Evolutionary conservation across 2,888 invertebrate genomes (phyloP).

Genomic region (Monoplex corrugatus): DNA sequence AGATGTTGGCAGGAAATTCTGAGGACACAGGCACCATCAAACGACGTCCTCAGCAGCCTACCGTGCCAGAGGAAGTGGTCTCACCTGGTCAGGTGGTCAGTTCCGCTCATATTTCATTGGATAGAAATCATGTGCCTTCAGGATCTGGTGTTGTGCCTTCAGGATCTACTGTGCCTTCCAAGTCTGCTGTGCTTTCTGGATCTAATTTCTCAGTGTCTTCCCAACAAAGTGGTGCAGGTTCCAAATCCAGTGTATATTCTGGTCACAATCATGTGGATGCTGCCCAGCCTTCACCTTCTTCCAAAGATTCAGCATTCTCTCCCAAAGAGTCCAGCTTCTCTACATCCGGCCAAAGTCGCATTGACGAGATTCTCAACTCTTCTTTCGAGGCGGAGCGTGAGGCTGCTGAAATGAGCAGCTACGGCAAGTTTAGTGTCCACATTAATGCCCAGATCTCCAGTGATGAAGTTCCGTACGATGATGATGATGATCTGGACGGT

Average conservation of each 20-base stretch:
- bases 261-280: slow-evolving; percentile 17
- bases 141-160: not conserved
- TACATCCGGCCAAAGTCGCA: slow-evolving; percentile 48
- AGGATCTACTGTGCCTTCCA: not conserved
- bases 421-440: slow-evolving; percentile 56
- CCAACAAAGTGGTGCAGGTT: not conserved
- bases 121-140: slow-evolving; percentile 19
- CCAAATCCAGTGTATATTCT: not conserved
- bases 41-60: slow-evolving; percentile 61
- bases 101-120: not conserved
- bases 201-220: slow-evolving; percentile 25
- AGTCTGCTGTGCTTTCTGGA: not conserved
- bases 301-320: not conserved
- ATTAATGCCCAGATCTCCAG: slow-evolving; percentile 54
- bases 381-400: slow-evolving; percentile 55
- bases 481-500: slow-evolving; percentile 17
- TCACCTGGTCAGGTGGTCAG: not conserved
- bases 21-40: slow-evolving; percentile 80
- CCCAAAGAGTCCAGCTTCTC: not conserved
- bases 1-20: slow-evolving; percentile 70
- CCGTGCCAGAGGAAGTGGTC: slow-evolving; percentile 35
- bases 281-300: not conserved
- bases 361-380: slow-evolving; percentile 55
- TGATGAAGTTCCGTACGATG: slow-evolving; percentile 34
- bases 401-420: slow-evolving; percentile 42